Percentiles rank a stretch among this genome's conserved stretches.
Conservation (phyloP, 2,888 invertebrate genomes). For the Hypselothyrea guttata region DNA sequence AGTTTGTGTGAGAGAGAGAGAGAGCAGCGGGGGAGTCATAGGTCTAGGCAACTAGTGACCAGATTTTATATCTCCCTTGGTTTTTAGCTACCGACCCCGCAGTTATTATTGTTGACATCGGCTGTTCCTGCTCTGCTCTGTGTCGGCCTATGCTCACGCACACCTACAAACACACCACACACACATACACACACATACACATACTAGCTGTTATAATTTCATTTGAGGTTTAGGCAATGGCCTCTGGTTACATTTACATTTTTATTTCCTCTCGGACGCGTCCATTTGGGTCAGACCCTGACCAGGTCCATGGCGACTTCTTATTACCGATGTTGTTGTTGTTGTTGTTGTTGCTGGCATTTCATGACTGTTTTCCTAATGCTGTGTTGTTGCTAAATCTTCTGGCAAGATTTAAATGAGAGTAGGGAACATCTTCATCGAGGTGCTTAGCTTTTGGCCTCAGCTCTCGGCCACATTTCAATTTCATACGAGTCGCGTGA, state of each 20-base stretch:
- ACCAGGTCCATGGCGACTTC: background rate
- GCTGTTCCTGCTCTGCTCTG: conserved; percentile 6
- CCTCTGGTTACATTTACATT: conserved; percentile 67
- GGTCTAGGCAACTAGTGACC: conserved; percentile 25
- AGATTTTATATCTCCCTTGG: conserved; percentile 41
- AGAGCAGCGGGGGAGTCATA: background rate
- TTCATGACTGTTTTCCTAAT: conserved; percentile 53
- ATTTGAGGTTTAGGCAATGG: conserved; percentile 54
- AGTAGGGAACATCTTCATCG: conserved; percentile 4
- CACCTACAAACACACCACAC: background rate
- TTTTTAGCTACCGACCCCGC: conserved; percentile 1
- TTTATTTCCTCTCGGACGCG: conserved; percentile 68
- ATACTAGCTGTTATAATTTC: conserved; percentile 63
- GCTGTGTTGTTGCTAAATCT: conserved; percentile 40
- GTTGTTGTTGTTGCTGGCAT: conserved; percentile 8
- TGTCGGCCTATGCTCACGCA: background rate
- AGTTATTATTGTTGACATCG: conserved; percentile 35
- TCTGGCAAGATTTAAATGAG: conserved; percentile 49
- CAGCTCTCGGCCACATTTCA: conserved; percentile 33
- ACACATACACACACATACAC: conserved; percentile 9
- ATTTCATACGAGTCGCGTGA: conserved; percentile 51
- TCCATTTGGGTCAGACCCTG: conserved; percentile 18
- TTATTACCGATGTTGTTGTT: conserved; percentile 7
- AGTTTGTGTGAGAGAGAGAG: background rate
- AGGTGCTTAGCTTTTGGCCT: conserved; percentile 24